phyloP scores from a whole-genome alignment of 2,113 vertebrate species.

The Leuciscus idus region DNA sequence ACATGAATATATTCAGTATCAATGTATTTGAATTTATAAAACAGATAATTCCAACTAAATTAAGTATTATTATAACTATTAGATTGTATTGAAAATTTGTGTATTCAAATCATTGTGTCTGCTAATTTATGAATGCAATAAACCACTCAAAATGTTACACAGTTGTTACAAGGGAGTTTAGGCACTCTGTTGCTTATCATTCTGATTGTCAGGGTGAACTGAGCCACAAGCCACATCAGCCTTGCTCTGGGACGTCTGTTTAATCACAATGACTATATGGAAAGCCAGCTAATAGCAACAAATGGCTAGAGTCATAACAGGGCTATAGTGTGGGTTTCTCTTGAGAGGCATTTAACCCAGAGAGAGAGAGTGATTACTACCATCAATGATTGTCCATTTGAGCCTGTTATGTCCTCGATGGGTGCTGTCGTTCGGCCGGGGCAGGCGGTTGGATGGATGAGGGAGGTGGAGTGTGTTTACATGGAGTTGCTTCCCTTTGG shows the following conservation, averaged over 20 bases:
- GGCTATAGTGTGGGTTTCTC: no score
- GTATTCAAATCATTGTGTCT: background rate
- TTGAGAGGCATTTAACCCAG: no score
- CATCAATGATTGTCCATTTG: background rate
- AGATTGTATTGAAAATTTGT: background rate
- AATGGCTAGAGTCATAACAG: background rate
- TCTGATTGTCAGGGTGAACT: background rate
- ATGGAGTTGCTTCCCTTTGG: conserved; percentile 56
- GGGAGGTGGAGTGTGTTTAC: conserved; percentile 55
- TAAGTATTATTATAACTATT: background rate
- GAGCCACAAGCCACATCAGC: background rate
- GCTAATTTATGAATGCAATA: background rate
- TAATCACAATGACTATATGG: no score
- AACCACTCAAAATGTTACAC: background rate
- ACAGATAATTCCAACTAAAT: background rate
- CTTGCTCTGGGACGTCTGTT: background rate
- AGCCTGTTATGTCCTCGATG: background rate
- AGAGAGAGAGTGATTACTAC: conserved; percentile 19
- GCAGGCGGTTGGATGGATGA: conserved; percentile 16
- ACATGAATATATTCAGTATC: background rate
- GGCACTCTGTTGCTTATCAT: background rate
- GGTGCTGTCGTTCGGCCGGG: background rate
- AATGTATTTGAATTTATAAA: background rate
- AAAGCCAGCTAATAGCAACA: background rate
- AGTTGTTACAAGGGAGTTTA: background rate